A percentile compares a stretch with the other conserved stretches of the same genome.
Evolutionary conservation across 2,888 invertebrate genomes (phyloP).

Genomic region (Margaritifera margaritifera): DNA sequence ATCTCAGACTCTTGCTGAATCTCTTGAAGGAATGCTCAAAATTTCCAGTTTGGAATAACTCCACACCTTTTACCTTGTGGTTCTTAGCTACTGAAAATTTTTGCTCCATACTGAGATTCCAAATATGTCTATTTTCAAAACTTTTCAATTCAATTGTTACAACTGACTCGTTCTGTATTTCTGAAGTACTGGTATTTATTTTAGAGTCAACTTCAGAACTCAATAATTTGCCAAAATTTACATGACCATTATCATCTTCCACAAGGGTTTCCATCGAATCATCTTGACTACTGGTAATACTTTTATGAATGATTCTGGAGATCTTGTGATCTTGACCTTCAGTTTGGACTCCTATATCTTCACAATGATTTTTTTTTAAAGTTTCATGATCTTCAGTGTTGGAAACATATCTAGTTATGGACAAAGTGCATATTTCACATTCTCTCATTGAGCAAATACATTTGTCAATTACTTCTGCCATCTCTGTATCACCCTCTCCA

Average conservation of each 20-base stretch:
- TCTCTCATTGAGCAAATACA: conserved; percentile 55
- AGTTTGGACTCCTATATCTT: not conserved
- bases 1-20: conserved; percentile 84
- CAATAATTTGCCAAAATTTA: too few species aligned
- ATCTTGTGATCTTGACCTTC: too few species aligned
- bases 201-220: too few species aligned
- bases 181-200: too few species aligned
- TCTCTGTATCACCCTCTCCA: conserved; percentile 62
- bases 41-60: conserved; percentile 79
- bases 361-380: not conserved
- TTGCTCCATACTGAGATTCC: conserved; percentile 33
- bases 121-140: conserved; percentile 23
- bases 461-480: conserved; percentile 60
- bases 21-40: conserved; percentile 81
- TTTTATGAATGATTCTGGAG: too few species aligned
- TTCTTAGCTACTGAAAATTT: conserved; percentile 42
- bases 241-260: too few species aligned
- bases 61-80: conserved; percentile 74
- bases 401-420: not conserved
- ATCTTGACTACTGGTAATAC: too few species aligned
- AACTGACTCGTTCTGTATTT: too few species aligned
- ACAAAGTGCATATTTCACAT: conserved; percentile 31
- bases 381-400: not conserved
- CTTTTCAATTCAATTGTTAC: conserved; percentile 10
- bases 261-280: too few species aligned